These are phyloP conservation scores for Palythoa grandiflora DNA, from an alignment of 92 coral and sea anemone genomes.

Conservation along the genomic window DNA sequence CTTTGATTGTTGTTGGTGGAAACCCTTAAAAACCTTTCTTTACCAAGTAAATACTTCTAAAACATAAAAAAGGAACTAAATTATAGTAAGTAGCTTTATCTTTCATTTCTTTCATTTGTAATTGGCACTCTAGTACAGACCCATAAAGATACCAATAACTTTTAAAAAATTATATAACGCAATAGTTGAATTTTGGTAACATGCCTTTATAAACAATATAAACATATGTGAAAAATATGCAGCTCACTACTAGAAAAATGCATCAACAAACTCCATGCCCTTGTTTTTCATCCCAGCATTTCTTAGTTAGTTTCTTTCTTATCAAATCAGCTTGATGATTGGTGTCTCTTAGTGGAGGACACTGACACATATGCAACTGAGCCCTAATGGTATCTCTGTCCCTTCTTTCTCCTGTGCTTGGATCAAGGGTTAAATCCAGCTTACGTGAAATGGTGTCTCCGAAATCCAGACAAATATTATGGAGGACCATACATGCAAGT, in stretches of 20 bases:
- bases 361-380: slow-evolving; percentile 19
- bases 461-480: slow-evolving; percentile 43
- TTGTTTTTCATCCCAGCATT: slow-evolving; percentile 21
- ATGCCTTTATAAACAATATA: slow-evolving; percentile 9
- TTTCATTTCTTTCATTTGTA: slow-evolving; percentile 11
- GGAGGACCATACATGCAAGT: slow-evolving; percentile 60
- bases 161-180: slow-evolving; percentile 21
- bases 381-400: slow-evolving; percentile 41
- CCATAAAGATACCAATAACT: slow-evolving; percentile 16
- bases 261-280: slow-evolving; percentile 9
- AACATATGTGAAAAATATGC: slow-evolving; percentile 5
- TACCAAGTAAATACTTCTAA: slow-evolving; percentile 37
- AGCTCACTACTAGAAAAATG: slow-evolving; percentile 11
- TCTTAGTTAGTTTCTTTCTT: slow-evolving; percentile 17
- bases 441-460: slow-evolving; percentile 58
- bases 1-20: slow-evolving; percentile 16
- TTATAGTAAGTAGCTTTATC: slow-evolving; percentile 10
- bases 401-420: slow-evolving; percentile 32
- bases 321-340: slow-evolving; percentile 24
- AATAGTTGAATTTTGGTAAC: slow-evolving; percentile 25
- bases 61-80: slow-evolving; percentile 17
- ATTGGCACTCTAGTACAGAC: slow-evolving; percentile 24
- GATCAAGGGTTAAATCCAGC: slow-evolving; percentile 62
- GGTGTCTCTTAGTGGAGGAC: slow-evolving; percentile 5
- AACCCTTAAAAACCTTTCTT: slow-evolving; percentile 42